Base-by-base conservation (phyloP, 2,888 invertebrate genomes). In the Bombylius major region DNA sequence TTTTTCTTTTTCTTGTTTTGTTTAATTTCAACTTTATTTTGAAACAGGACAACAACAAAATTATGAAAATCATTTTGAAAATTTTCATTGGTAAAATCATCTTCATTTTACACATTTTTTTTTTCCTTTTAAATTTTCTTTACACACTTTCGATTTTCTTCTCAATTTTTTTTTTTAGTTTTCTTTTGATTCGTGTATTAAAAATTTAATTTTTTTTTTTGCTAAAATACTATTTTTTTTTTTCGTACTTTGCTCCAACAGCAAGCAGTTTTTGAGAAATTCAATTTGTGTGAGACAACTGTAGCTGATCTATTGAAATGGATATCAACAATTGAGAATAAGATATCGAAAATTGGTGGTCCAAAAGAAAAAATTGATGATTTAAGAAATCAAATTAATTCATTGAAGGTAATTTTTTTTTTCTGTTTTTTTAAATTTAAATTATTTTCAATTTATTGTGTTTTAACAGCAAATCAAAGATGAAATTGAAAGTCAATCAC, bases 261-360 rank as follows among this genome's bases (percentile, higher is more conserved):
- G 94, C 91, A 92, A 89, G 93, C 93, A 69, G 89, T 93, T 65
- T 89, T 93, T 77, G 94, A 94, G 74, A 92, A 92, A 75, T 94
- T 92, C 80, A 87, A 88, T 70, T 79, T 89, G 66, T 93, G 92
- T 75, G 90, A 91, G 73, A 90, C 92, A 72, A 87, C 86, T 47
- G 79, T 93, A 58, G 83, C 84, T 60, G 89, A 89, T 70, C 79
- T 94, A 57, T 78, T 92, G 65, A 86, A 88, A 73, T 94, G 93
- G 93, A 86, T 95, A 64, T 81, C 82, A 33, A 86, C 87, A 59
- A 79, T 93, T 9, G 94, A 95, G 75, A 84, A 87, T 62, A 82
- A 86, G 65, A 79, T 95, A 63, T 87, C 92, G 49, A 83, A 85
- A 62, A 89, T 92, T 69, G 90, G 90, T 65, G 85, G 89, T 13